phyloP scores from a whole-genome alignment of 53 echinoderm and acorn worm genomes.

The Henricia sp. region DNA sequence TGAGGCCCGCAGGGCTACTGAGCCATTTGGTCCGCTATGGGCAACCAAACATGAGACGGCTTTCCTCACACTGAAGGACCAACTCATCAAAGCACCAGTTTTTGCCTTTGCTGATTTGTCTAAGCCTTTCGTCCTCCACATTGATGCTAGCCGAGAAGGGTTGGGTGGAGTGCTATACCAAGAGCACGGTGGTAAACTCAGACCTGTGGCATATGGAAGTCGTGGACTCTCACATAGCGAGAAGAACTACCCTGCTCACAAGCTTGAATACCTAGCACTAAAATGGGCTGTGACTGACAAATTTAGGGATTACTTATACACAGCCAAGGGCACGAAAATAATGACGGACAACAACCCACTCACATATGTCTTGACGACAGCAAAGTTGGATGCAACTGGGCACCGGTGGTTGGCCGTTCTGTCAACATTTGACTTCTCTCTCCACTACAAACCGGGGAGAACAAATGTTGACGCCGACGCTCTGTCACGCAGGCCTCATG shows the following conservation, averaged over 20 bases:
- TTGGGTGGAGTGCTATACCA: constrained; percentile 48
- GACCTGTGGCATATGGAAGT: neutral
- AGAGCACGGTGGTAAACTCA: constrained; percentile 23
- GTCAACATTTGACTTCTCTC: too few relatives aligned
- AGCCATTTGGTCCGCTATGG: constrained; percentile 16
- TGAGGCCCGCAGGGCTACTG: neutral
- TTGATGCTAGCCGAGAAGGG: constrained; percentile 63
- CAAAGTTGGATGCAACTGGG: too few relatives aligned
- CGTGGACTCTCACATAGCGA: neutral
- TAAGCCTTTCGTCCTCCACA: constrained; percentile 52
- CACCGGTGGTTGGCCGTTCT: too few relatives aligned
- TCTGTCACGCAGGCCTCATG: too few relatives aligned
- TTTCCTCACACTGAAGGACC: constrained; percentile 43
- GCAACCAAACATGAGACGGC: constrained; percentile 51
- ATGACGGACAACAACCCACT: too few relatives aligned
- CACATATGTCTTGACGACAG: too few relatives aligned
- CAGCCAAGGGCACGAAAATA: too few relatives aligned
- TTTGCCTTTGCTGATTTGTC: constrained; percentile 62
- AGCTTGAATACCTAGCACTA: neutral
- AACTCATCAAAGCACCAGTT: constrained; percentile 48
- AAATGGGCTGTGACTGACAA: too few relatives aligned
- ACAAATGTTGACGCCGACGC: too few relatives aligned
- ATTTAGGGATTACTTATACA: too few relatives aligned
- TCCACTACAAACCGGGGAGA: too few relatives aligned
- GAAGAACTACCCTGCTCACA: neutral